A percentile compares a stretch with the other conserved stretches of the same genome.
phyloP scores from a whole-genome alignment of 2,888 invertebrate species.

The Caenorhabditis zanzibari region DNA sequence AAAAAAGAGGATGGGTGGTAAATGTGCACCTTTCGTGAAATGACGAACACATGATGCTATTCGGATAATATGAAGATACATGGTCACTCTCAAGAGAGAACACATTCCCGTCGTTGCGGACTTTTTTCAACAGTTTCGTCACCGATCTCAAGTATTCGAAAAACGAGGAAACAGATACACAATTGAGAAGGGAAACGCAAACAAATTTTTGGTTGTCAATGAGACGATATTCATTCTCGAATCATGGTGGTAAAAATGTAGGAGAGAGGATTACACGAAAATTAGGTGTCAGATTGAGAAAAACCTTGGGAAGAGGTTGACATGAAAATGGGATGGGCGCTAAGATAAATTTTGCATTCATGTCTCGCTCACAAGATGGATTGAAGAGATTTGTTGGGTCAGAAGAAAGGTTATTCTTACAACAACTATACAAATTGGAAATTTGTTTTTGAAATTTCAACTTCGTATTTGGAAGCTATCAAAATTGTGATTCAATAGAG shows the following conservation, averaged over 20 bases:
- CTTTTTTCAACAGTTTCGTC: slow-evolving; percentile 63
- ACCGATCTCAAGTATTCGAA: slow-evolving; percentile 56
- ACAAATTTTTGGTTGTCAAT: slow-evolving; percentile 42
- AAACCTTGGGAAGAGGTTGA: slow-evolving; percentile 50
- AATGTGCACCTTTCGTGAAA: slow-evolving; percentile 35
- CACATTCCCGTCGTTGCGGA: slow-evolving; percentile 50
- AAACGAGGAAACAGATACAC: slow-evolving; percentile 44
- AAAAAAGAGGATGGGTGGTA: slow-evolving; percentile 3
- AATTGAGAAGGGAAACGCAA: slow-evolving; percentile 40
- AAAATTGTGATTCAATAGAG: neutral
- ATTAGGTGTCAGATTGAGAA: slow-evolving; percentile 31
- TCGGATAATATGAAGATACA: slow-evolving; percentile 52
- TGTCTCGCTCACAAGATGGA: slow-evolving; percentile 45
- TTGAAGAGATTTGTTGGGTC: slow-evolving; percentile 36
- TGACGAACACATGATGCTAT: slow-evolving; percentile 26
- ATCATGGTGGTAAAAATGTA: slow-evolving; percentile 18
- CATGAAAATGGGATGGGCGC: slow-evolving; percentile 50
- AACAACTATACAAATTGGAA: slow-evolving; percentile 9
- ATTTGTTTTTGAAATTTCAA: neutral
- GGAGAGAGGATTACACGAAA: slow-evolving; percentile 11
- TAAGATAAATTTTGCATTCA: slow-evolving; percentile 50
- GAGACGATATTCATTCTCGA: neutral
- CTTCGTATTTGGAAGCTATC: neutral
- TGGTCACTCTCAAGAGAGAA: slow-evolving; percentile 44
- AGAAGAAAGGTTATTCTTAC: slow-evolving; percentile 26